Evolutionary conservation across 2,113 vertebrate genomes (phyloP), one percentile per base, ranked within the genome.

Genomic region (Gorsachius goisagi): DNA sequence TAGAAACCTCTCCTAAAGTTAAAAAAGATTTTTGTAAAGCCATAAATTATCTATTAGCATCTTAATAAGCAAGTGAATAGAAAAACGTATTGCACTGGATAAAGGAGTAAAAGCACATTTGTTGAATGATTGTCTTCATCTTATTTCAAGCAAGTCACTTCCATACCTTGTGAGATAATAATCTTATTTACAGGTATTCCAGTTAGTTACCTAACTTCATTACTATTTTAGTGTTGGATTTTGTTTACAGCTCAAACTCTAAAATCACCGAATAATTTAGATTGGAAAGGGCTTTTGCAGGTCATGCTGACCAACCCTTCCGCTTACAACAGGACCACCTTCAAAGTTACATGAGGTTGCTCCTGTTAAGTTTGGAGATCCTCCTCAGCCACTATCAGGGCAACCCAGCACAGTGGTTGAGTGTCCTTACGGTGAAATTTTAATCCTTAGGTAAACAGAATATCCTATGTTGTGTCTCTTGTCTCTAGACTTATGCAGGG

Each of bases 351-450:
- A 44, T 44, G 12, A 72, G 6, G 7, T 77, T 85, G 22, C 5
- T 69, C 9, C 27, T 55, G 8, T 52, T 49, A 53, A 39, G 7
- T 63, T 67, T 37, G 15, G 12, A 63, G 11, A 44, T 52, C 5
- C 0, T 71, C 22, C 26, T 39, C 12, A 83, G 5, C 6, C 5
- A 56, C 67, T n/a, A 5, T 58, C 15, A 75, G 15, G 21, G 15
- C 17, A 60, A 45, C 15, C 1, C 22, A 82, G 44, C 2, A 9
- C 2, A 35, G 20, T 47, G 20, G 4, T 26, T 56, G 13, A 35
- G 19, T 0, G 6, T 2, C 18, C 28, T 52, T 12, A 45, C 1
- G 0, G 9, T 26, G 19, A 64, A 67, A 72, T 41, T 85, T 15
- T 50, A 30, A 39, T 23, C 7, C 33, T 49, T 67, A 22, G 15